These are phyloP conservation scores for Plebejus anna DNA, from an alignment of 2,888 invertebrate genomes.

Conservation along the genomic window DNA sequence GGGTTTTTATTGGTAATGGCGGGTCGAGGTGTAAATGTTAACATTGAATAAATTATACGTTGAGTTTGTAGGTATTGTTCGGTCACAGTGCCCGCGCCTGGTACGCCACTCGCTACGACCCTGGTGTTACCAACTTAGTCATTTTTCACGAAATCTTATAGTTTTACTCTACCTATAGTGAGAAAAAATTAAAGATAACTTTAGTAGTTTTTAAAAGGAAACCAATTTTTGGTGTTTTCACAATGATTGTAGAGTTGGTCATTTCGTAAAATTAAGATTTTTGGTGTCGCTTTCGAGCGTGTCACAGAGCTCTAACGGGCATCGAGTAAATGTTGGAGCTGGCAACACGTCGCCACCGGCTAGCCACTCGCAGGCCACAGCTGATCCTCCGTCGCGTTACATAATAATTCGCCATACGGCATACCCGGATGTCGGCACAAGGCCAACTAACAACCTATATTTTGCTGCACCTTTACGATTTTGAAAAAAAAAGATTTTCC, in stretches of 20 bases:
- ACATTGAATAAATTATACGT: conserved; percentile 22
- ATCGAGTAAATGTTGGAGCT: background rate
- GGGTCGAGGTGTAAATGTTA: conserved; percentile 8
- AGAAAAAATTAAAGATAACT: background rate
- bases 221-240: too few relatives aligned
- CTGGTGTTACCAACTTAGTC: background rate
- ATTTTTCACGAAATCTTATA: background rate
- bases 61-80: background rate
- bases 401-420: conserved; percentile 63
- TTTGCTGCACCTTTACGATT: conserved; percentile 42
- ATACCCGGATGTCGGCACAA: conserved; percentile 68
- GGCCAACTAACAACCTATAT: conserved; percentile 55
- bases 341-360: conserved; percentile 30
- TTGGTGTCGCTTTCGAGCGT: background rate
- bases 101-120: background rate
- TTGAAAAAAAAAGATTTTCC: background rate
- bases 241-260: too few relatives aligned
- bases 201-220: too few relatives aligned
- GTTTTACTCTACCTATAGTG: background rate
- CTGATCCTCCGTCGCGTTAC: conserved; percentile 50
- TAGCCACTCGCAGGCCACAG: conserved; percentile 34
- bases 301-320: background rate
- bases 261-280: background rate
- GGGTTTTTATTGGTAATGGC: conserved; percentile 2
- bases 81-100: background rate